Evolutionary conservation across 2,113 vertebrate genomes (phyloP).

Genomic region (Podarcis cretensis): DNA sequence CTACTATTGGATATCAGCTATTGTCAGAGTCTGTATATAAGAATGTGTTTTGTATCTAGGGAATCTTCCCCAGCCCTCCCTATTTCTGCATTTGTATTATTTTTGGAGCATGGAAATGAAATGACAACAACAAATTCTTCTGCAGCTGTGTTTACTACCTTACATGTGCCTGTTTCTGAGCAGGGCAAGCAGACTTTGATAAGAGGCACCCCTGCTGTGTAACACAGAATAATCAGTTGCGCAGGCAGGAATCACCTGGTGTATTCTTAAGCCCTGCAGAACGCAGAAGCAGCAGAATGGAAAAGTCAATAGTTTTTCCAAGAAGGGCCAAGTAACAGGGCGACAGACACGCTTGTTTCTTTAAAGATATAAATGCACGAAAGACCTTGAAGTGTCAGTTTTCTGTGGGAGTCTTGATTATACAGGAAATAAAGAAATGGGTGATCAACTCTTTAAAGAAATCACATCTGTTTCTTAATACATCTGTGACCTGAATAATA

Average conservation of each 20-base stretch:
- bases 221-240: slow-evolving; percentile 62
- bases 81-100: slow-evolving; percentile 69
- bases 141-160: slow-evolving; percentile 80
- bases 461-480: slow-evolving; percentile 24
- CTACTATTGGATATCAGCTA: too few species aligned
- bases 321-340: slow-evolving; percentile 49
- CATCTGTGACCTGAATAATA: not conserved
- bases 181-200: slow-evolving; percentile 74
- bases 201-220: slow-evolving; percentile 80
- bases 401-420: slow-evolving; percentile 34
- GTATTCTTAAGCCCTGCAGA: slow-evolving; percentile 55
- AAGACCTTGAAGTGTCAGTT: slow-evolving; percentile 28
- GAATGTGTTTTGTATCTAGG: not conserved
- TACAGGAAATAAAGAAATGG: not conserved
- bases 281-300: slow-evolving; percentile 71
- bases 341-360: slow-evolving; percentile 37
- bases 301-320: slow-evolving; percentile 69
- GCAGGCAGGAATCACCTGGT: slow-evolving; percentile 69
- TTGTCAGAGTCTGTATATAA: too few species aligned
- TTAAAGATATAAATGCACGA: slow-evolving; percentile 30
- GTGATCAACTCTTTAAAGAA: slow-evolving; percentile 9
- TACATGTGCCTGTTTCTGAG: slow-evolving; percentile 43
- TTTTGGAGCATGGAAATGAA: slow-evolving; percentile 71
- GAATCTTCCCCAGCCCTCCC: not conserved
- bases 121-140: slow-evolving; percentile 67